phyloP scores from a whole-genome alignment of 2,797 vertebrate species.

The Ispidina lecontei region DNA sequence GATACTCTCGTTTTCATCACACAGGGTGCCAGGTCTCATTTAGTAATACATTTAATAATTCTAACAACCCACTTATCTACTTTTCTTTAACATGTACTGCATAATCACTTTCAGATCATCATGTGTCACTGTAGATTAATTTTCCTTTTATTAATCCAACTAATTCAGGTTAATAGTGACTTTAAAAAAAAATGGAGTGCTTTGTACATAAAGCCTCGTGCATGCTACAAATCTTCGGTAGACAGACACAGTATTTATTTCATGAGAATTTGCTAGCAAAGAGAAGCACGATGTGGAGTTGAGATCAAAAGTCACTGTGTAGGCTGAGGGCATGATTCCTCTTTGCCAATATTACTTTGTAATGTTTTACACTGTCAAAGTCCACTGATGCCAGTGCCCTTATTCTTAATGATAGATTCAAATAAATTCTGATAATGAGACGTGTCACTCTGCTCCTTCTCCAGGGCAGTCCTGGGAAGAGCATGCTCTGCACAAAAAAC shows the following conservation, averaged over 20 bases:
- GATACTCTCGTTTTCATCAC: conserved; percentile 58
- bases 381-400: background rate
- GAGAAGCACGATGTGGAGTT: background rate
- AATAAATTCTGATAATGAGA: background rate
- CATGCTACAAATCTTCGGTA: background rate
- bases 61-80: conserved; percentile 26
- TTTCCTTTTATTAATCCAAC: conserved; percentile 54
- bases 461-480: background rate
- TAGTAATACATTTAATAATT: conserved; percentile 59
- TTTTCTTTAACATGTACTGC: conserved; percentile 40
- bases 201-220: background rate
- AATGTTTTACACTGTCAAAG: background rate
- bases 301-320: background rate
- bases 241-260: background rate
- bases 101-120: conserved; percentile 40
- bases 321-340: background rate
- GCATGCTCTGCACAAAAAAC: background rate
- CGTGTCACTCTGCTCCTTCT: background rate
- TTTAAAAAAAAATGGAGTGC: background rate
- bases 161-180: conserved; percentile 16
- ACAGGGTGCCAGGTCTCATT: conserved; percentile 33
- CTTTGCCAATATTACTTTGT: background rate
- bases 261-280: background rate
- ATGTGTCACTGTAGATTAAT: background rate
- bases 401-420: background rate